Evolutionary conservation across 2,888 invertebrate genomes (phyloP).

Genomic region (Kryphioiulus occultus): DNA sequence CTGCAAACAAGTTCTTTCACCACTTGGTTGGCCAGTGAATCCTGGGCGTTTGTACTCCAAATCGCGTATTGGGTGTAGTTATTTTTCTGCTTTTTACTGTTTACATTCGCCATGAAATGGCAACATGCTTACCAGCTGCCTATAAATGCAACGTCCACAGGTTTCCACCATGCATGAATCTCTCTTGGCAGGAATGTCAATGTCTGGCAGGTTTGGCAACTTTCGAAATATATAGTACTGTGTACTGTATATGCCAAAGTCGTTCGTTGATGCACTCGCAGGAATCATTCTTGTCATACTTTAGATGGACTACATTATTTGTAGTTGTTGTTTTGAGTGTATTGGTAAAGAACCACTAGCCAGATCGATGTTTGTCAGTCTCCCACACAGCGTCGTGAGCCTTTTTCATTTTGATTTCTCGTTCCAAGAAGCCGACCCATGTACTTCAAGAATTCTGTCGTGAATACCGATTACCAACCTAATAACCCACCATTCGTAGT

Average conservation of each 20-base stretch:
- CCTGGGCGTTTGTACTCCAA: not conserved
- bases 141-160: not conserved
- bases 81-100: not conserved
- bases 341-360: not conserved
- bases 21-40: not conserved
- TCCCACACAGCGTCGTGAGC: not conserved
- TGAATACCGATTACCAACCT: not conserved
- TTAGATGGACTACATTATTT: not conserved
- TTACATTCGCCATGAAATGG: not conserved
- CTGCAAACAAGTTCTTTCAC: not conserved
- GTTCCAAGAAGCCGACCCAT: not conserved
- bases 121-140: not conserved
- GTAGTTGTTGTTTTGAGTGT: constrained; percentile 2
- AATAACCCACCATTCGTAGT: not conserved
- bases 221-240: not conserved
- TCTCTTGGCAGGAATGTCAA: not conserved
- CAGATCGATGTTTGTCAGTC: not conserved
- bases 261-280: not conserved
- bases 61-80: not conserved
- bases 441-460: constrained; percentile 13
- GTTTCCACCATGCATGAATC: not conserved
- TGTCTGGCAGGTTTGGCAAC: not conserved
- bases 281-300: constrained; percentile 16
- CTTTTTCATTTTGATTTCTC: not conserved
- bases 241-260: not conserved